Evolutionary conservation across 1,140 invertebrate species (phyloP).

Genomic region (Drosophila virilis): DNA sequence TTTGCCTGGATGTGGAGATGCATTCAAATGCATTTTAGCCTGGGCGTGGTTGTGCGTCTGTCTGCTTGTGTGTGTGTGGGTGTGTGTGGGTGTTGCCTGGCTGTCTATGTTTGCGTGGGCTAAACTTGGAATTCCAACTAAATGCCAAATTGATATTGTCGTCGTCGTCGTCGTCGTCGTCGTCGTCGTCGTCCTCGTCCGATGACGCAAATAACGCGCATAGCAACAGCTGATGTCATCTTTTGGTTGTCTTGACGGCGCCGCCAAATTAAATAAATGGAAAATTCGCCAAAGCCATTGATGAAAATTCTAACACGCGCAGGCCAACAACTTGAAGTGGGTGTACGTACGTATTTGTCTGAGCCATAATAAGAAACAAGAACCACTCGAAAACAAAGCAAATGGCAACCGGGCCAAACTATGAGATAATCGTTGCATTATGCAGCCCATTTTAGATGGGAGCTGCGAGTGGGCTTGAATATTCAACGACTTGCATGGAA

Average conservation of each 20-base stretch:
- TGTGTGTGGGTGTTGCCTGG: background rate
- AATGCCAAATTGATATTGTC: slow-evolving; percentile 39
- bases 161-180: slow-evolving; percentile 11
- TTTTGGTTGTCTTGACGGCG: slow-evolving; percentile 43
- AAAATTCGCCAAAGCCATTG: slow-evolving; percentile 70
- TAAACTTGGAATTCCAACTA: slow-evolving; percentile 19
- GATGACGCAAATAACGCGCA: slow-evolving; percentile 54
- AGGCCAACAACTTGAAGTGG: slow-evolving; percentile 9
- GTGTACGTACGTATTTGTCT: slow-evolving; percentile 15
- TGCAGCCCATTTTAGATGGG: background rate
- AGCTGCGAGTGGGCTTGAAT: background rate
- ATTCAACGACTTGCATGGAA: background rate
- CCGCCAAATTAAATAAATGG: slow-evolving; percentile 72
- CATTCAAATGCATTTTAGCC: slow-evolving; percentile 11
- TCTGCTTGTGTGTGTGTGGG: background rate
- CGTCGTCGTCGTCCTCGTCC: slow-evolving; percentile 17
- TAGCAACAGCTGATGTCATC: slow-evolving; percentile 73
- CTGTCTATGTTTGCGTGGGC: slow-evolving; percentile 6
- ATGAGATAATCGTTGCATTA: slow-evolving; percentile 23
- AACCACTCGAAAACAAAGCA: slow-evolving; percentile 62
- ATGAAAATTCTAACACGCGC: slow-evolving; percentile 74
- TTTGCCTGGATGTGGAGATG: background rate
- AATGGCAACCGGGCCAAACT: background rate
- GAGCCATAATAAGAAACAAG: slow-evolving; percentile 38
- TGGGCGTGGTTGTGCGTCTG: slow-evolving; percentile 4